Evolutionary conservation across 2,113 vertebrate species (phyloP).

Genomic region (Calypte anna): DNA sequence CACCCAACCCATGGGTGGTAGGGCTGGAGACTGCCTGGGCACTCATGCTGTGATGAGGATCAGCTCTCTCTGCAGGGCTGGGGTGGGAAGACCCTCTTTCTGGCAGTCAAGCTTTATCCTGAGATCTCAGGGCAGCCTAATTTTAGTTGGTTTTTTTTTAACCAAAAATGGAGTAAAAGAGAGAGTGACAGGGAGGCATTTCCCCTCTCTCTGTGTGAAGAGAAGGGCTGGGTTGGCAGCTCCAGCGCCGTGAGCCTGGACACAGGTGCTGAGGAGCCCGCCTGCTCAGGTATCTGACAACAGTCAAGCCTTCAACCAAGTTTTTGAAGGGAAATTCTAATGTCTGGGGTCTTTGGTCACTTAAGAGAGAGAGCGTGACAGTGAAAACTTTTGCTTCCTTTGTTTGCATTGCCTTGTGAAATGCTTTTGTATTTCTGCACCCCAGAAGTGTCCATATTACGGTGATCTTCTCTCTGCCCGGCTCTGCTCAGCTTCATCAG

Average conservation of each 20-base stretch:
- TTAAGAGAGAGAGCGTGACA: neutral
- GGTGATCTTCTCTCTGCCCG: neutral
- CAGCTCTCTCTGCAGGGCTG: fast-evolving
- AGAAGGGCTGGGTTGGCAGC: neutral
- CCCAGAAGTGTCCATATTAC: neutral
- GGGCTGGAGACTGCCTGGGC: neutral
- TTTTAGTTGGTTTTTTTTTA: neutral
- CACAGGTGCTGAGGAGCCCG: neutral
- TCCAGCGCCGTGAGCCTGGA: fast-evolving
- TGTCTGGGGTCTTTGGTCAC: neutral
- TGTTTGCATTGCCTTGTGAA: neutral
- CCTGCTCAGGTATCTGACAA: neutral
- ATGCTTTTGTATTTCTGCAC: fast-evolving
- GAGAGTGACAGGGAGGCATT: neutral
- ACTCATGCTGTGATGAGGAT: no score
- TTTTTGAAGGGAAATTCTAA: neutral
- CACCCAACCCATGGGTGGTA: fast-evolving
- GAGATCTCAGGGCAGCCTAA: neutral
- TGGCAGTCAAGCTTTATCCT: neutral
- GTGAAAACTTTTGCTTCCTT: neutral
- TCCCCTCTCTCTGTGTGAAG: neutral
- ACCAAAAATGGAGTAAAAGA: neutral
- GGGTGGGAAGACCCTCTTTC: neutral
- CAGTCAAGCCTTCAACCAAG: neutral
- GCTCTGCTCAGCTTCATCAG: neutral